Conservation (phyloP, 23 tunicate species). For the Botrylloides violaceus region DNA sequence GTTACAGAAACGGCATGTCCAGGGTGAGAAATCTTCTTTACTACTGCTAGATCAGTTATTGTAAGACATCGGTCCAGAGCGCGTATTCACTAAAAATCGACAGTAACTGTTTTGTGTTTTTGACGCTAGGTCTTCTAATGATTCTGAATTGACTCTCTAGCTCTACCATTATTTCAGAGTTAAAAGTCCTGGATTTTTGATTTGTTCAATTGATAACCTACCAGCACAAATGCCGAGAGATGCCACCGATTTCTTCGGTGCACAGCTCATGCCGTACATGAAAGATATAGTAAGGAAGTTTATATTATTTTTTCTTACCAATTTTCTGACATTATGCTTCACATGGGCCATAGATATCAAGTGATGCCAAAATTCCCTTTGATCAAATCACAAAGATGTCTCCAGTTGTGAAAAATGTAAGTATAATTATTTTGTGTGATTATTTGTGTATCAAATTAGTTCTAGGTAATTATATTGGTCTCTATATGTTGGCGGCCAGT, state of each 20-base stretch:
- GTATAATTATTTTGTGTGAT: too few species aligned
- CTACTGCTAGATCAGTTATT: not conserved
- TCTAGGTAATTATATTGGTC: too few species aligned
- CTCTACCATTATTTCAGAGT: too few species aligned
- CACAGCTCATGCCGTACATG: conserved; percentile 84
- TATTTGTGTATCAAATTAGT: too few species aligned
- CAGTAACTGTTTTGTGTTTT: too few species aligned
- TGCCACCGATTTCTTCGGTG: conserved; percentile 90
- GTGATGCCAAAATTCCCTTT: conserved; percentile 39
- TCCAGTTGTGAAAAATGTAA: conserved; percentile 84
- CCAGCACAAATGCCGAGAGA: conserved; percentile 98
- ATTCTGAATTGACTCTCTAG: too few species aligned
- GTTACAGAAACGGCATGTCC: conserved; percentile 25
- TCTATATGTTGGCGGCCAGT: too few species aligned
- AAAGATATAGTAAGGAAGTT: conserved; percentile 58
- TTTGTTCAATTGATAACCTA: conserved; percentile 94
- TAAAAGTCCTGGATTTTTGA: conserved; percentile 71
- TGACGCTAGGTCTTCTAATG: too few species aligned
- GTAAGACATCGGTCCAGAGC: too few species aligned
- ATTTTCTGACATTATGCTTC: conserved; percentile 7
- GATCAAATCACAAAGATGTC: conserved; percentile 31
- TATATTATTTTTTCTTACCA: not conserved
- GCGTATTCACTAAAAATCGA: too few species aligned
- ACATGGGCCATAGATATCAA: conserved; percentile 30
- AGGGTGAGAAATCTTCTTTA: conserved; percentile 29